A percentile compares a stretch with the other conserved stretches of the same genome.
phyloP scores from a whole-genome alignment of 2,113 vertebrate genomes.

The Maccullochella peelii region DNA sequence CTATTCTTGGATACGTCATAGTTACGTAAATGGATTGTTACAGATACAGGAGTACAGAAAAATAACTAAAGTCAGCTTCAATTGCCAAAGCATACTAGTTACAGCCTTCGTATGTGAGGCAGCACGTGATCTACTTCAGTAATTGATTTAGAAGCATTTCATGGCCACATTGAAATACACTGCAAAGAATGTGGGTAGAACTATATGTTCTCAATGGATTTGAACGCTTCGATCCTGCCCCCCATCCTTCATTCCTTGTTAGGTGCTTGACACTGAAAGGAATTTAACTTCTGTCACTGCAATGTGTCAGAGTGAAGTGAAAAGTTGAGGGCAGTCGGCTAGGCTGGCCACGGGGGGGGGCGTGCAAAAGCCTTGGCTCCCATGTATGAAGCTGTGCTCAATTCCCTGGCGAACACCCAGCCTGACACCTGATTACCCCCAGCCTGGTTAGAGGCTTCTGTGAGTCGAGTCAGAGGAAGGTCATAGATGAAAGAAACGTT shows the following conservation, averaged over 20 bases:
- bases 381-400: conserved; percentile 35
- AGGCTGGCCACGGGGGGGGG: neutral
- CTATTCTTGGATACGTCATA: conserved; percentile 27
- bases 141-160: conserved; percentile 34
- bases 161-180: neutral
- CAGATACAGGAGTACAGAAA: conserved; percentile 24
- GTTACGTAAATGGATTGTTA: conserved; percentile 41
- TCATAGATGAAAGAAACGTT: conserved; percentile 73
- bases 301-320: conserved; percentile 39
- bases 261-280: conserved; percentile 6
- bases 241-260: conserved; percentile 1
- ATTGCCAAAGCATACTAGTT: conserved; percentile 8
- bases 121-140: neutral
- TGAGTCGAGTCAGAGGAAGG: conserved; percentile 67
- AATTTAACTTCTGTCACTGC: conserved; percentile 50
- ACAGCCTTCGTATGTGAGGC: neutral
- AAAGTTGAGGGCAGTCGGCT: neutral
- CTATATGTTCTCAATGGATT: conserved; percentile 14
- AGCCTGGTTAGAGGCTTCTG: conserved; percentile 53
- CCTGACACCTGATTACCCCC: conserved; percentile 66
- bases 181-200: neutral
- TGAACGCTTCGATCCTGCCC: neutral
- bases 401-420: conserved; percentile 43
- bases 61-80: conserved; percentile 9
- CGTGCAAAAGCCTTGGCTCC: neutral